Conservation (phyloP, 2,888 invertebrate species). For the Pristionchus japonicus region DNA sequence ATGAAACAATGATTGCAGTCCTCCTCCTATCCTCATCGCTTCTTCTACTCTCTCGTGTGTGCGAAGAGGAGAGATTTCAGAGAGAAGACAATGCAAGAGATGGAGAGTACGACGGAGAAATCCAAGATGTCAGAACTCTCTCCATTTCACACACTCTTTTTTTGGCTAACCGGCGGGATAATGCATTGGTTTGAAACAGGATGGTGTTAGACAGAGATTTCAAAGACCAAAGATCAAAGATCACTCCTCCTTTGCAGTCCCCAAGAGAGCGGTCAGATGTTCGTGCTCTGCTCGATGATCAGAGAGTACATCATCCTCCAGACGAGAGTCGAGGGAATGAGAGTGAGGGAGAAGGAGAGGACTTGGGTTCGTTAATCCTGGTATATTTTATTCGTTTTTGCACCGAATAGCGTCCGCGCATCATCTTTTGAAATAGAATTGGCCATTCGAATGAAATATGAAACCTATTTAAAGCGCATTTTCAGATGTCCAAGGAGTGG, state of each 20-base stretch:
- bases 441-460: not conserved
- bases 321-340: slow-evolving; percentile 40
- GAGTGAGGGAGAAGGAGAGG: slow-evolving; percentile 38
- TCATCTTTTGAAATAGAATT: not conserved
- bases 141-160: not conserved
- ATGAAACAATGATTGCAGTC: not conserved
- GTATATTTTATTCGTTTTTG: not conserved
- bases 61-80: not conserved
- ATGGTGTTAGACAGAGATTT: not conserved
- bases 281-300: slow-evolving; percentile 8
- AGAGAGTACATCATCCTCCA: slow-evolving; percentile 15
- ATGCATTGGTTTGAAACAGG: no score
- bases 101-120: not conserved
- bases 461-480: not conserved
- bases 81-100: not conserved
- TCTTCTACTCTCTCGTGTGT: not conserved
- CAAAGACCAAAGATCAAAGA: not conserved
- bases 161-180: not conserved
- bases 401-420: no score
- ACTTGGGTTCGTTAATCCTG: not conserved
- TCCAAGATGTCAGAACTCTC: not conserved
- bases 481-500: slow-evolving; percentile 39
- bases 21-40: not conserved
- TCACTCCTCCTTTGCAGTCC: not conserved
- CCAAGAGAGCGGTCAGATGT: not conserved